Base-by-base conservation (phyloP, 2,888 invertebrate genomes). In the Coelinius sp. region DNA sequence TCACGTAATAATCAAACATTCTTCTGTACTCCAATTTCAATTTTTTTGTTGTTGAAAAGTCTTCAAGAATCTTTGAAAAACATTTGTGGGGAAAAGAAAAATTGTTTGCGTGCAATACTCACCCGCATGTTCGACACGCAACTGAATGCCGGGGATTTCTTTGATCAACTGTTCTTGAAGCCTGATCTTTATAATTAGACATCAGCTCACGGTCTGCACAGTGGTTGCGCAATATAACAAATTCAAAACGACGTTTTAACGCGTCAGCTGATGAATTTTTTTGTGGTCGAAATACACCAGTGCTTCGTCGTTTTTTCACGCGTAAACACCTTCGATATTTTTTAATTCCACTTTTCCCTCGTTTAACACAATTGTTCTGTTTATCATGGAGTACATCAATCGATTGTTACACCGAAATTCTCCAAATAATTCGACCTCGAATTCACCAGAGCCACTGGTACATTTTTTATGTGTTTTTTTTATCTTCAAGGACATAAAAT, bases 301-400 rank as follows among this genome's bases (percentile, higher is more conserved):
- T 71, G 12, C 49, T 72, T 10, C 25, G 27, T 27, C 17, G 41
- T 46, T 31, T 25, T 46, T 7, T 27, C 25, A 10, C 20, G 25
- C 17, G 52, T 20, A 7, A 66, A 27, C 20, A 66, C 12, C 25
- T 14, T 31, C 20, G 25, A 27, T 44, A 6, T 46, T 53, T 17
- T 12, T 38, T 62, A 56, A 31, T 38, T n/a, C n/a, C n/a, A n/a
- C 63, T 53, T 38, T 52, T 8, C 8, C 14, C 38, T 68, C 52
- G 3, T 20, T 38, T 35, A 6, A 12, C 17, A 20, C 14, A 1
- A 14, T 20, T 49, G 8, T 12, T 27, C 27, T 12, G 17, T 41
- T 10, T 8, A 52, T 64, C 35, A 84, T 84, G 84, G 83, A 84
- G 31, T 84, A 82, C 70, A 83, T 84, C 70, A 83, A 83, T 78